Conservation (phyloP, 2,797 vertebrate genomes). For the Hirundo rustica region DNA sequence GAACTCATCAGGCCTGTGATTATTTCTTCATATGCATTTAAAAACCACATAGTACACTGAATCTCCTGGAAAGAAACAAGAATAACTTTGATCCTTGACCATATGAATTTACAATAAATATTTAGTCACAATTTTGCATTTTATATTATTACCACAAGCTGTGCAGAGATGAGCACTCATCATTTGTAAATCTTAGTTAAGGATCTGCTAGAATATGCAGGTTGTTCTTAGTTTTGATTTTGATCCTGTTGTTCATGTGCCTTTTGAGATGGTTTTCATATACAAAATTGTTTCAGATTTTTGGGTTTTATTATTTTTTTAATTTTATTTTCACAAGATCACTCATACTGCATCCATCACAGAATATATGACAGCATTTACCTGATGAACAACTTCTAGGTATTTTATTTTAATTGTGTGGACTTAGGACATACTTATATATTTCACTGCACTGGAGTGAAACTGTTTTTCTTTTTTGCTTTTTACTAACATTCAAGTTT, state of each 20-base stretch:
- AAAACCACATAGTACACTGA: slow-evolving; percentile 3
- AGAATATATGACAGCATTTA: neutral
- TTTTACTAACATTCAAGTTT: neutral
- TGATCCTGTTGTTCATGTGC: neutral
- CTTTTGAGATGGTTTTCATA: neutral
- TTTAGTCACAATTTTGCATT: slow-evolving; percentile 3
- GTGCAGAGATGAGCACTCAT: neutral
- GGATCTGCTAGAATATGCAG: neutral
- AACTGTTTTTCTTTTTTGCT: neutral
- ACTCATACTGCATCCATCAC: neutral
- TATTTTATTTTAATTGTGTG: neutral
- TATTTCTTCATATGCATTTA: slow-evolving; percentile 34
- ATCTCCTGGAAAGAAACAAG: slow-evolving; percentile 1
- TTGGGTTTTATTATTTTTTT: neutral
- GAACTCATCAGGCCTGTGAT: neutral
- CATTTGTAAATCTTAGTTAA: neutral
- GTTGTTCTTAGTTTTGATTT: neutral
- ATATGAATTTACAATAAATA: slow-evolving; percentile 23
- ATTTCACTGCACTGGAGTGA: neutral
- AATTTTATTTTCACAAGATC: neutral
- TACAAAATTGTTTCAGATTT: neutral
- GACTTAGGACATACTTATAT: neutral
- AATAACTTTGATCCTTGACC: slow-evolving; percentile 18
- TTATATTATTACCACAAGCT: neutral
- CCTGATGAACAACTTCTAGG: neutral